Evolutionary conservation across 2,797 vertebrate genomes (phyloP).

Genomic region (Lophius americanus): DNA sequence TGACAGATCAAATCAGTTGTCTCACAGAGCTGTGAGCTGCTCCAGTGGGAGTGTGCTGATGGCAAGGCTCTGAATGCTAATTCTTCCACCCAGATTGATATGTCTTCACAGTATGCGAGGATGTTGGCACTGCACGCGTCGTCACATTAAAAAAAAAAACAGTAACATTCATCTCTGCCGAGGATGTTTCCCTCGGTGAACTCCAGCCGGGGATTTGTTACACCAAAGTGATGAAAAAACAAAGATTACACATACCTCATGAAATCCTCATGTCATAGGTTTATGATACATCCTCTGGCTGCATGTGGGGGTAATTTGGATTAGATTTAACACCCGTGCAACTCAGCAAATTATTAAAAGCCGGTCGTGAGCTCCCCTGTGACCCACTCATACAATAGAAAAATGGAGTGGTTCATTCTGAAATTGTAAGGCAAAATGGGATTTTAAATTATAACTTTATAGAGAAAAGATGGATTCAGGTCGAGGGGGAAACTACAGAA

Average conservation of each 20-base stretch:
- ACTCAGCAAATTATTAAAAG: slow-evolving; percentile 23
- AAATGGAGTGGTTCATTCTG: slow-evolving; percentile 4
- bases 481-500: neutral
- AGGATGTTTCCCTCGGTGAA: slow-evolving; percentile 2
- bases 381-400: slow-evolving; percentile 7
- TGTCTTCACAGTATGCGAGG: slow-evolving; percentile 7
- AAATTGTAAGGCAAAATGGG: neutral
- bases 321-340: slow-evolving; percentile 23
- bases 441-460: slow-evolving; percentile 2
- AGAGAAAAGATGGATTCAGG: neutral
- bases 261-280: slow-evolving; percentile 22
- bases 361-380: slow-evolving; percentile 10
- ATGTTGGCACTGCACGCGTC: neutral
- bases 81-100: slow-evolving; percentile 2
- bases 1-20: slow-evolving; percentile 51
- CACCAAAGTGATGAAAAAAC: neutral
- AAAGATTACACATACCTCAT: neutral
- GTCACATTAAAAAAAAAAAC: neutral
- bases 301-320: slow-evolving; percentile 30
- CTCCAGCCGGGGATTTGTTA: neutral
- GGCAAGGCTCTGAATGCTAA: slow-evolving; percentile 3
- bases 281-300: slow-evolving; percentile 5
- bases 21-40: slow-evolving; percentile 16
- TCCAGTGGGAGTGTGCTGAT: slow-evolving; percentile 31
- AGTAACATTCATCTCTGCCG: neutral